These are phyloP conservation scores for Zeus faber DNA, from an alignment of 2,113 vertebrate genomes.

Conservation along the genomic window DNA sequence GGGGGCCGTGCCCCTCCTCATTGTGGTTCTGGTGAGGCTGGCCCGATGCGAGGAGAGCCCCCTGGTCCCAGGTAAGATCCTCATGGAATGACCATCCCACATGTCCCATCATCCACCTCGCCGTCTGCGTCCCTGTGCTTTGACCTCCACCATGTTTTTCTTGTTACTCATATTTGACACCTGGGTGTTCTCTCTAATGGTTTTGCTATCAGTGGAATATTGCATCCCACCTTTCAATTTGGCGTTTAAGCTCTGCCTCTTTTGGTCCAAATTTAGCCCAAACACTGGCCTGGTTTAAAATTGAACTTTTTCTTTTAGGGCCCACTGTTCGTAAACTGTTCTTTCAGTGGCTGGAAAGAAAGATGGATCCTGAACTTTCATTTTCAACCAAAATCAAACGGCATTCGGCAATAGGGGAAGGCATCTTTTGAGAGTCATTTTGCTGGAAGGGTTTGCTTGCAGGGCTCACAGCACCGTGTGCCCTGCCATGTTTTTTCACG, in stretches of 20 bases:
- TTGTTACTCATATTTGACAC: conserved; percentile 31
- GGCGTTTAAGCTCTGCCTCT: too few species aligned
- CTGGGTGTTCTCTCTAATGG: neutral
- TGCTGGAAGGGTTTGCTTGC: neutral
- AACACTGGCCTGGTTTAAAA: too few species aligned
- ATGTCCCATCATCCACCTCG: neutral
- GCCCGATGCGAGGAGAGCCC: conserved; percentile 74
- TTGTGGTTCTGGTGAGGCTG: conserved; percentile 76
- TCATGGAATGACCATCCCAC: conserved; percentile 6
- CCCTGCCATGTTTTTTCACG: neutral
- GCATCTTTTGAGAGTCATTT: too few species aligned
- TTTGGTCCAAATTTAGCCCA: too few species aligned
- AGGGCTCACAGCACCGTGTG: neutral
- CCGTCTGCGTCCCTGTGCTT: neutral
- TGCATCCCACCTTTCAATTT: too few species aligned
- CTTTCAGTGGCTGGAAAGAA: too few species aligned
- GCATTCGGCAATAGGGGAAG: too few species aligned
- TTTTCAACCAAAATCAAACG: too few species aligned
- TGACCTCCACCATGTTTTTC: conserved; percentile 37
- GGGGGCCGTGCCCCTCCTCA: conserved; percentile 76
- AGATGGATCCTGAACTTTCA: too few species aligned
- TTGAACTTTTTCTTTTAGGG: too few species aligned
- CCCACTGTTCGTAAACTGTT: too few species aligned
- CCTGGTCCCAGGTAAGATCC: conserved; percentile 84
- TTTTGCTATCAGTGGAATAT: too few species aligned